Evolutionary conservation across 2,888 invertebrate genomes (phyloP), one percentile per base, ranked within the genome.

Genomic region (Diplolepis rosae): DNA sequence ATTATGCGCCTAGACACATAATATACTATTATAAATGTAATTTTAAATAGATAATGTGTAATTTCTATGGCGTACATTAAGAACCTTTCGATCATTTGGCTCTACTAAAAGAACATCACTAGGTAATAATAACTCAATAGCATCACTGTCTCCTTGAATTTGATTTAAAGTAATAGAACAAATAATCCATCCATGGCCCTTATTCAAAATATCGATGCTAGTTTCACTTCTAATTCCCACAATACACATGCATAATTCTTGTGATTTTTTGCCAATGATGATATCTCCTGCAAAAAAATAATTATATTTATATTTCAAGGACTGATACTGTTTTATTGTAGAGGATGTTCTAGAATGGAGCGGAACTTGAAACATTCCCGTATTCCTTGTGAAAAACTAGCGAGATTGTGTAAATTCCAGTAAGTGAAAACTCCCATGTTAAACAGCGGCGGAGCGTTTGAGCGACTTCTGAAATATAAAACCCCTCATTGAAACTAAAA

Each of bases 131-230:
- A 88, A 71, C 35, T 80, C 75, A 52, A 88, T 80, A 66, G 80
- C 83, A 24, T 84, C 79, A 54, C 78, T 81, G n/a, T 85, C 82
- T 3, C 85, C 87, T 76, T 85, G 85, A 66, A 87, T 78, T 74
- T 85, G 82, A 68, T 75, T 72, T 35, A 86, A 70, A n/a, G 71
- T 82, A 32, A 84, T 70, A 4, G 78, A 75, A 70, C 85, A 86
- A 30, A 83, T 78, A 35, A 88, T 81, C 88, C 88, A 88, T 51
- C 83, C 77, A 45, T 84, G 83, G 39, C 87, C 83, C 50, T 81
- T 82, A 66, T 88, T 88, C n/a, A 75, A 65, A 6, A 88, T 74
- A 72, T 87, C 85, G 6, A 88, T 80, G 52, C 84, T 83, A 0
- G 83, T 79, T 69, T 85, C 84, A 65, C 81, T 82, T 1, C 79